Conservation (phyloP, 2,888 invertebrate genomes). For the Parasteatoda lunata region DNA sequence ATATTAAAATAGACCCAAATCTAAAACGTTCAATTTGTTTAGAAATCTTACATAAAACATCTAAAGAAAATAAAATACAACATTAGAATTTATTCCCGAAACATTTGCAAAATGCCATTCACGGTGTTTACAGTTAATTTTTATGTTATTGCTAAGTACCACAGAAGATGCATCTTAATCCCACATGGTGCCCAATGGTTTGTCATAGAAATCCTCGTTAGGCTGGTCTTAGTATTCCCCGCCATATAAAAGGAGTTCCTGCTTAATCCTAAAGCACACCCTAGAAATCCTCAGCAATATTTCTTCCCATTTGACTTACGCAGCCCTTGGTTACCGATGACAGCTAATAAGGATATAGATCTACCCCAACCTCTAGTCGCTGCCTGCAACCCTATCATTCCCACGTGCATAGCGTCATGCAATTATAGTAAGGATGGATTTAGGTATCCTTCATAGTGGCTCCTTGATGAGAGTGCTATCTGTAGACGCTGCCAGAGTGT, state of each 20-base stretch:
- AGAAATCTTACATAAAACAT: too few species aligned
- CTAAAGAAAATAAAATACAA: too few species aligned
- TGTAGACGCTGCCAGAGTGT: too few species aligned
- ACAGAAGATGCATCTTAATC: background rate
- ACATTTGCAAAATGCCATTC: too few species aligned
- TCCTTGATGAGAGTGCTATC: too few species aligned
- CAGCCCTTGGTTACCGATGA: conserved; percentile 25
- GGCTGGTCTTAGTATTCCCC: background rate
- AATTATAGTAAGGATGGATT: conserved; percentile 40
- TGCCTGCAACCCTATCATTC: conserved; percentile 9
- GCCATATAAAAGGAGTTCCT: conserved; percentile 12
- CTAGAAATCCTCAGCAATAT: conserved; percentile 36
- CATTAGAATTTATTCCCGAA: too few species aligned
- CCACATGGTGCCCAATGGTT: conserved; percentile 27
- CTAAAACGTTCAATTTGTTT: too few species aligned
- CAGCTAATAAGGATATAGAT: conserved; percentile 25
- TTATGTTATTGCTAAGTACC: too few species aligned
- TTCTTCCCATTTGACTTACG: conserved; percentile 52
- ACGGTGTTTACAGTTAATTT: too few species aligned
- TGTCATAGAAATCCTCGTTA: conserved; percentile 9
- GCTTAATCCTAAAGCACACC: conserved; percentile 24
- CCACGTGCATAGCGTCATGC: conserved; percentile 19
- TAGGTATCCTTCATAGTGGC: background rate
- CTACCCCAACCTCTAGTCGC: background rate
- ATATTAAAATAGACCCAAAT: too few species aligned